Percentiles rank a stretch among this genome's conserved stretches.
phyloP scores from a whole-genome alignment of 2,888 invertebrate species.

The Himalopsyche kuldschensis region DNA sequence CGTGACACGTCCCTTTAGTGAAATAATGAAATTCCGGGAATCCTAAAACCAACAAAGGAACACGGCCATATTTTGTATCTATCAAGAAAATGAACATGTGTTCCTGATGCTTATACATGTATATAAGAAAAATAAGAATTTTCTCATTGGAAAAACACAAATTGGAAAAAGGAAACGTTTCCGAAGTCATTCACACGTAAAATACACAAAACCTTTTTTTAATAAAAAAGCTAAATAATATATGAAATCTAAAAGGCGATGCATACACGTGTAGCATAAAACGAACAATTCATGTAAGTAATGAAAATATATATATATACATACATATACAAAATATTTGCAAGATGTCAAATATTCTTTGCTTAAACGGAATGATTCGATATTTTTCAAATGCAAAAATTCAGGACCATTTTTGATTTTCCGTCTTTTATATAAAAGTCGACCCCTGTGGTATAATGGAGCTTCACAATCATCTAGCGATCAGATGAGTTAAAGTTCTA shows the following conservation, averaged over 20 bases:
- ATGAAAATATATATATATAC: too few relatives aligned
- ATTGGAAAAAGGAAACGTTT: background rate
- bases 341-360: too few relatives aligned
- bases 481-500: too few relatives aligned
- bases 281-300: too few relatives aligned
- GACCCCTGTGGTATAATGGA: too few relatives aligned
- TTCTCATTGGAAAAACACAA: background rate
- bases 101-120: background rate
- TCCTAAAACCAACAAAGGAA: conserved; percentile 1
- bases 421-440: too few relatives aligned
- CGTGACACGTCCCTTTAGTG: conserved; percentile 6
- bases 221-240: background rate
- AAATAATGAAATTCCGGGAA: conserved; percentile 24
- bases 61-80: background rate
- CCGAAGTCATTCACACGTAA: background rate
- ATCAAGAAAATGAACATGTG: background rate
- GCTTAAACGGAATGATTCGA: too few relatives aligned
- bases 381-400: too few relatives aligned
- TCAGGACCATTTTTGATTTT: too few relatives aligned
- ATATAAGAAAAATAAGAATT: background rate
- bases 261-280: too few relatives aligned
- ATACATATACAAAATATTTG: too few relatives aligned
- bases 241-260: background rate
- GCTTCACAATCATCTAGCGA: too few relatives aligned
- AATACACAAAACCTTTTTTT: background rate